Conservation (phyloP, 2,888 invertebrate genomes). For the Drosophila dives region DNA sequence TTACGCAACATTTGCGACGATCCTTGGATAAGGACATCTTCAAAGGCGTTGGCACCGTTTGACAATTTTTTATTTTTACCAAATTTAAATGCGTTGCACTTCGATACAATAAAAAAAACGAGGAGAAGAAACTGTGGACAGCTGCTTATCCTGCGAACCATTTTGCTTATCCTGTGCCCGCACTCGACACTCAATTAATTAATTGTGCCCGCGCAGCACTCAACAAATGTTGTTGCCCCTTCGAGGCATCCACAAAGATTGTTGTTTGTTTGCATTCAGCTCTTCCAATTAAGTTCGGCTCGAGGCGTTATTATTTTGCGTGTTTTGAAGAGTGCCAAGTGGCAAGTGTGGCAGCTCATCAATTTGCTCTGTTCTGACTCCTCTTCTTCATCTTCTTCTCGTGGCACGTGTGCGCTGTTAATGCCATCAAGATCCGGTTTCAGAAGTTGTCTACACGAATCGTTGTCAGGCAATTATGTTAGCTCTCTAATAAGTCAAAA, state of each 20-base stretch:
- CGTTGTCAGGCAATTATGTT: conserved; percentile 32
- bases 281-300: conserved; percentile 36
- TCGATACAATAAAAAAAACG: neutral
- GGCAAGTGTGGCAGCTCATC: conserved; percentile 63
- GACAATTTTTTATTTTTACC: conserved; percentile 68
- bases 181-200: conserved; percentile 72
- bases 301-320: conserved; percentile 19
- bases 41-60: conserved; percentile 57
- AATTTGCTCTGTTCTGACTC: conserved; percentile 47
- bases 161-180: conserved; percentile 30
- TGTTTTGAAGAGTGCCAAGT: conserved; percentile 40
- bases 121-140: conserved; percentile 22
- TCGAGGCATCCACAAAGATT: conserved; percentile 5
- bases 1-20: conserved; percentile 75
- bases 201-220: conserved; percentile 46
- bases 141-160: conserved; percentile 53
- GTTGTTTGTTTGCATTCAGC: conserved; percentile 24
- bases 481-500: conserved; percentile 18
- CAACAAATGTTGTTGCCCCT: conserved; percentile 16
- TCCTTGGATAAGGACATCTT: conserved; percentile 54
- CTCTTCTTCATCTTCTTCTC: conserved; percentile 1
- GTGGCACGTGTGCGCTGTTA: conserved; percentile 52
- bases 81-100: conserved; percentile 65
- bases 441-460: conserved; percentile 27
- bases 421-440: conserved; percentile 36